Base-by-base conservation (phyloP, 2,888 invertebrate species). In the Acleris literana region DNA sequence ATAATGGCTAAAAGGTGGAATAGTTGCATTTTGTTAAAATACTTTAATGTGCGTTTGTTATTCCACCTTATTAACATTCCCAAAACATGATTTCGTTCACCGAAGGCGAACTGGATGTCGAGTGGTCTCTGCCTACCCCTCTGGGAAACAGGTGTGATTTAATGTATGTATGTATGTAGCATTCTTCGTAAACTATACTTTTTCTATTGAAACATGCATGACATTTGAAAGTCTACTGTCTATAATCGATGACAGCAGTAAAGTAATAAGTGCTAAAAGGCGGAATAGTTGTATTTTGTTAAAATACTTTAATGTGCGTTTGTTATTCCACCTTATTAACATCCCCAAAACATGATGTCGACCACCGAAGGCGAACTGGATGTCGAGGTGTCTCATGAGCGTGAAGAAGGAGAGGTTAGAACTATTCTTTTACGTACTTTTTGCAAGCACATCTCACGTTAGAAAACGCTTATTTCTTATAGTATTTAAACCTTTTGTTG, bases 401-500 rank as follows among this genome's bases (percentile, higher is more conserved):
- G 94, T 69, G 94, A 95, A 80, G 95, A 95, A 69, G 95, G 95
- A 76, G 95, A 95, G 94, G 95, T 95, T 87, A 92, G 88, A 87
- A 84, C 63, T 82, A 86, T 74, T 70, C 66, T 53, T 62, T 63
- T 59, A 33, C 53, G 57, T 62, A 60, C 20, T 43, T 33, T 48
- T 33, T 51, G 63, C 53, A 16, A 55, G 51, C 33, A 43, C 16
- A 17, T 60, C 52, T 53, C 53, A 22, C 52, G 18, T 5, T 54
- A 74, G 72, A 72, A 65, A 55, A n/a, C 13, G 0, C 39, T 7
- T 9, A 33, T n/a, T 51, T 29, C 6, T 5, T 5, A 22, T 17
- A 16, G 6, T 46, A n/a, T 6, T 46, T 6, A 46, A 17, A n/a
- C 17, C 5, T 16, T 6, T 16, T 5, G n/a, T 46, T 46, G 46